Percentiles rank a stretch among this genome's conserved stretches.
These are phyloP conservation scores for Ciconia nigra DNA, from an alignment of 2,797 vertebrate genomes.

Conservation along the genomic window DNA sequence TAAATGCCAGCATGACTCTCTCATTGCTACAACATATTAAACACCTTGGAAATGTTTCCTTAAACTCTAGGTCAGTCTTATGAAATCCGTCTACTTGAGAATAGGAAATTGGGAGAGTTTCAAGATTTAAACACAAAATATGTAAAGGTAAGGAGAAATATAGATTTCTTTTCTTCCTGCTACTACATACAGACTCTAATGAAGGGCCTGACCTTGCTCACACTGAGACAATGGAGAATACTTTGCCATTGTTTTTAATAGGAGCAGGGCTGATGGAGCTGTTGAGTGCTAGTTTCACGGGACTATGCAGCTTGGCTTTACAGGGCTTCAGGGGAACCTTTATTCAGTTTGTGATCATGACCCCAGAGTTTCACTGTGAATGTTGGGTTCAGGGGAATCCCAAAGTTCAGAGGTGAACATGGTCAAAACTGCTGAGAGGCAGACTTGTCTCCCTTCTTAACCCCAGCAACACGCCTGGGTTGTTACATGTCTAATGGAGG, in stretches of 20 bases:
- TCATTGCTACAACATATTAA: conserved; percentile 75
- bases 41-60: conserved; percentile 71
- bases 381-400: conserved; percentile 38
- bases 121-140: conserved; percentile 92
- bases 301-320: conserved; percentile 1
- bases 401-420: conserved; percentile 33
- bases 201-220: conserved; percentile 32
- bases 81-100: conserved; percentile 94
- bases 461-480: neutral
- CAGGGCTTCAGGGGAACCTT: neutral
- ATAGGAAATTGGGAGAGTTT: conserved; percentile 92
- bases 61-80: conserved; percentile 91
- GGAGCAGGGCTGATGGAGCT: neutral
- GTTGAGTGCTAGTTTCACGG: neutral
- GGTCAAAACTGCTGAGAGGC: neutral
- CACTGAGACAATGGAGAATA: conserved; percentile 50
- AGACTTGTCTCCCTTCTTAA: neutral
- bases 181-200: conserved; percentile 55
- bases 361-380: conserved; percentile 8
- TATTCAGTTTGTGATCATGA: neutral
- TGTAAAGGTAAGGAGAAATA: conserved; percentile 87
- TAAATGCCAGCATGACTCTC: conserved; percentile 70
- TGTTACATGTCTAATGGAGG: neutral
- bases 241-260: conserved; percentile 38
- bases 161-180: conserved; percentile 46